Percentiles rank a stretch among this genome's conserved stretches.
Evolutionary conservation across 2,888 invertebrate species (phyloP).

Genomic region (Drosophila anomelani): DNA sequence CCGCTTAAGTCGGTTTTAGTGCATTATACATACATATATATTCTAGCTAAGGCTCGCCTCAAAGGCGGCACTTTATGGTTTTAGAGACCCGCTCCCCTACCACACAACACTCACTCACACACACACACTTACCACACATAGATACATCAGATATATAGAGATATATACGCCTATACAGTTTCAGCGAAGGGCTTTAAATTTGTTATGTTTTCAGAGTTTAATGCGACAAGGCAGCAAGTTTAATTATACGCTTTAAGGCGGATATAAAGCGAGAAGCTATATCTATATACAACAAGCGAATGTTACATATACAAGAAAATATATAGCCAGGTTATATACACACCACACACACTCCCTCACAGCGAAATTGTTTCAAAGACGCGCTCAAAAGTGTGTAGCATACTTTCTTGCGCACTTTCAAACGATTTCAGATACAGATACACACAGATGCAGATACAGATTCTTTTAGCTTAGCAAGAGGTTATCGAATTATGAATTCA

Average conservation of each 20-base stretch:
- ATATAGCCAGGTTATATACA: constrained; percentile 45
- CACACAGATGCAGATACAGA: constrained; percentile 26
- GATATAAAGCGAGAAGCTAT: constrained; percentile 37
- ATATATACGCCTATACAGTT: constrained; percentile 49
- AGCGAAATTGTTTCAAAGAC: constrained; percentile 1
- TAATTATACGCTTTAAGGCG: constrained; percentile 44
- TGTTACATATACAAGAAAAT: constrained; percentile 33
- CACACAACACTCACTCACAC: constrained; percentile 3
- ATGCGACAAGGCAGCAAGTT: constrained; percentile 57
- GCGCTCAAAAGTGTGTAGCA: constrained; percentile 1
- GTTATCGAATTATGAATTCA: constrained; percentile 51
- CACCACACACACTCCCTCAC: constrained; percentile 21
- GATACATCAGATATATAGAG: constrained; percentile 41
- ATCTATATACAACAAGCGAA: constrained; percentile 40
- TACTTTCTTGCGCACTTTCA: background rate
- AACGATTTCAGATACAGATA: background rate
- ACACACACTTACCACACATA: constrained; percentile 28
- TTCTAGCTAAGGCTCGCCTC: constrained; percentile 32
- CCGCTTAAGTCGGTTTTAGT: constrained; percentile 44
- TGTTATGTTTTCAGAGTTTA: constrained; percentile 84
- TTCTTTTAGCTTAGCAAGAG: constrained; percentile 50
- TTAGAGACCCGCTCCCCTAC: constrained; percentile 42
- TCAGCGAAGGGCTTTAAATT: constrained; percentile 77
- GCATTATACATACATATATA: constrained; percentile 29
- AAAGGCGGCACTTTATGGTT: constrained; percentile 51